Conservation (phyloP, 2,797 vertebrate genomes). For the Diplodus sargus region DNA sequence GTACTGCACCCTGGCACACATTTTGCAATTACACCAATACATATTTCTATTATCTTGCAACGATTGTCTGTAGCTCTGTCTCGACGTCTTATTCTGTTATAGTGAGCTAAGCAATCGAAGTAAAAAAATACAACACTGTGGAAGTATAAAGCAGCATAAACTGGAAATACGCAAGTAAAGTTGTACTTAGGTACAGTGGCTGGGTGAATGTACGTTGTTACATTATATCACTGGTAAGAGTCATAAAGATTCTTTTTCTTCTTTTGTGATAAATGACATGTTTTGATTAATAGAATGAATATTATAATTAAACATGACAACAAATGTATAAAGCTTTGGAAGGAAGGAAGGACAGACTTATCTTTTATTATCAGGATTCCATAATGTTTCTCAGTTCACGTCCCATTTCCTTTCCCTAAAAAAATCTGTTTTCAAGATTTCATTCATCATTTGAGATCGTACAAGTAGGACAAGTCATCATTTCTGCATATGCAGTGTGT, state of each 20-base stretch:
- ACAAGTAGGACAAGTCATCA: constrained; percentile 8
- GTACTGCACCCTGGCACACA: background rate
- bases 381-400: background rate
- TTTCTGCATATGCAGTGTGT: constrained; percentile 21
- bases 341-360: background rate
- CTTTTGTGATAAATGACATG: background rate
- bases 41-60: background rate
- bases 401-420: background rate
- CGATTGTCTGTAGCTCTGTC: background rate
- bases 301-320: background rate
- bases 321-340: constrained; percentile 8
- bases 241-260: too few species aligned
- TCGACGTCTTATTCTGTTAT: background rate
- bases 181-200: too few species aligned
- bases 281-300: background rate
- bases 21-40: background rate
- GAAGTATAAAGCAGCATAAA: background rate
- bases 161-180: too few species aligned
- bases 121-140: background rate
- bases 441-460: constrained; percentile 26
- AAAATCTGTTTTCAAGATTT: constrained; percentile 12
- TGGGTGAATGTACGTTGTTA: too few species aligned
- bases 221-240: too few species aligned
- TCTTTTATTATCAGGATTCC: background rate
- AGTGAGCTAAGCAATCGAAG: background rate